phyloP scores from a whole-genome alignment of 2,113 vertebrate genomes.

The Macaca mulatta region DNA sequence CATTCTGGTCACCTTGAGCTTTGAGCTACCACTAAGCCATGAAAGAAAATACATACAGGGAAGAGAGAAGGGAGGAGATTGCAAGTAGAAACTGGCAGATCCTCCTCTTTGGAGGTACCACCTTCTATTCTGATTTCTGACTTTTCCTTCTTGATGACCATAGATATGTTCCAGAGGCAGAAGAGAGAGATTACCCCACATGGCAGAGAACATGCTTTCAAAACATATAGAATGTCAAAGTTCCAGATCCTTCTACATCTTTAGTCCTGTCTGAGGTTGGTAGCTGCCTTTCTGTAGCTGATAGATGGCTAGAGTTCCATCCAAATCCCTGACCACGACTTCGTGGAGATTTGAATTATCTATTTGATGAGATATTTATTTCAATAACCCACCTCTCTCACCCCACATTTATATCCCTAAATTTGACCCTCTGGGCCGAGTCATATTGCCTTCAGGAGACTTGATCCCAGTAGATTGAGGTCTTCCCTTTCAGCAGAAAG shows the following conservation, averaged over 20 bases:
- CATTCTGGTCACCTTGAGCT: background rate
- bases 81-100: background rate
- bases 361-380: background rate
- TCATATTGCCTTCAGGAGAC: constrained; percentile 23
- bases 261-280: background rate
- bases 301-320: background rate
- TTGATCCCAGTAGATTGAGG: constrained; percentile 50
- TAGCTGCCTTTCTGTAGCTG: background rate
- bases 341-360: background rate
- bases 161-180: background rate
- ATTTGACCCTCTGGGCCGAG: constrained; percentile 29
- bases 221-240: background rate
- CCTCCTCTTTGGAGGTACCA: background rate
- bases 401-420: background rate
- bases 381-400: background rate
- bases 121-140: background rate
- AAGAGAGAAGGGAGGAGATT: background rate
- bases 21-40: background rate
- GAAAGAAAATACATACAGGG: background rate
- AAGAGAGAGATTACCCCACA: background rate
- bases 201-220: background rate
- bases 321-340: background rate
- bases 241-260: background rate
- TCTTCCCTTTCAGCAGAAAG: constrained; percentile 58
- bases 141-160: background rate